These are phyloP conservation scores for Watsonalla binaria DNA, from an alignment of 2,888 invertebrate genomes.

Conservation along the genomic window DNA sequence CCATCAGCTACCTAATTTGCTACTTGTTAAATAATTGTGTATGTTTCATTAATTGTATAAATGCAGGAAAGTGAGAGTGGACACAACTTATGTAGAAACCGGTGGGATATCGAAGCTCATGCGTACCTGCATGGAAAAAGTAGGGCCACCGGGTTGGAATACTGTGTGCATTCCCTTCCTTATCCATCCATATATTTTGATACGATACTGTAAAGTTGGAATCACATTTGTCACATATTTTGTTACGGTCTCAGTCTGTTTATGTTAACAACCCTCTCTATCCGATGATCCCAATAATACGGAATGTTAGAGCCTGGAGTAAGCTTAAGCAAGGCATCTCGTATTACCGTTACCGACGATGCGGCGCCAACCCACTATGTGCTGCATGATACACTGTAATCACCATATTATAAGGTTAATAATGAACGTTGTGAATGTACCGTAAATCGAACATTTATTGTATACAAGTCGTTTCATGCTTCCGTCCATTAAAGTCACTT, in stretches of 20 bases:
- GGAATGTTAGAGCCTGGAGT: conserved; percentile 41
- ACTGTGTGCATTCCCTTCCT: not conserved
- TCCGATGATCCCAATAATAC: conserved; percentile 29
- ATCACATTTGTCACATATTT: conserved; percentile 6
- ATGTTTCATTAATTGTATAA: too few species aligned
- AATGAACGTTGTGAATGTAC: conserved; percentile 13
- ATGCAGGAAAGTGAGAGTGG: not conserved
- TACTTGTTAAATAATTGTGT: too few species aligned
- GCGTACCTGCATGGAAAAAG: conserved; percentile 5
- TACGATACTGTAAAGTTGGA: not conserved
- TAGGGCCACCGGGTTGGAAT: not conserved
- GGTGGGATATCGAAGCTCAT: conserved; percentile 3
- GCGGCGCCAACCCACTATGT: conserved; percentile 51
- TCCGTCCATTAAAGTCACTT: not conserved
- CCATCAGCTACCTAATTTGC: conserved; percentile 13
- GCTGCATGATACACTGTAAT: conserved; percentile 24
- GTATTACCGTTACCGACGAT: conserved; percentile 71
- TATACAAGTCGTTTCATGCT: not conserved
- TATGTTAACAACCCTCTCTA: conserved; percentile 14
- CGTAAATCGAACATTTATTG: not conserved
- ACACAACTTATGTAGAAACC: not conserved
- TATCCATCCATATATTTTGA: not conserved
- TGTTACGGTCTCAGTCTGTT: not conserved
- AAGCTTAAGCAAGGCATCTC: conserved; percentile 62
- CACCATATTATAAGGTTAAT: conserved; percentile 25